Base-by-base conservation (phyloP, 2,113 vertebrate genomes). In the Hippocampus guttulatus region DNA sequence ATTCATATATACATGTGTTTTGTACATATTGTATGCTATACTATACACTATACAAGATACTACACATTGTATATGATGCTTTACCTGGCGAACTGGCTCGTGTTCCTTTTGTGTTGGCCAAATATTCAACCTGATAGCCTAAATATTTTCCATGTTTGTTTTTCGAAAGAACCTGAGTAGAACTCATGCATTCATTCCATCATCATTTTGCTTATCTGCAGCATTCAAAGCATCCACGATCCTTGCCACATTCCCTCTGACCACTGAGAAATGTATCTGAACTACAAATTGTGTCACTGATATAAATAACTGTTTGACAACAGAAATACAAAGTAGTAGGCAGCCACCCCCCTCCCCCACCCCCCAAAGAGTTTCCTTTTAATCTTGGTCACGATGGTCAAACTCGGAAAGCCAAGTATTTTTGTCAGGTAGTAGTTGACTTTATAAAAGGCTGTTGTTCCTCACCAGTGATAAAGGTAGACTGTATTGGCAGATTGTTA, bases 401-500 rank as follows among this genome's bases (percentile, higher is more conserved):
- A 20, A 51, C 16, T 51, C 6, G 15, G 47, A 51, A 16, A 51
- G 47, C 16, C 5, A 51, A 51, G 5, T 51, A 18, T 51, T 16
- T 18, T 20, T 51, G 10, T 51, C 18, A 51, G 47, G 4, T 20
- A 16, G 15, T 51, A 51, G 2, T 45, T 43, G 41, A 43, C 41
- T 43, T 43, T 43, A 43, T 43, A n/a, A 71, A 54, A 9, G 21
- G 51, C 20, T 49, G 61, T 23, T 12, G 38, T 71, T 76, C 27
- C 91, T 87, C 66, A 93, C 94, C 92, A 91, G 85, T 73, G 92
- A 90, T 70, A 95, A 87, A 9, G 93, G 86, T 61, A 87, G 67
- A 38, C 73, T 77, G 3, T 85, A 87, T 5, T 83, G 86, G 21
- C 94, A 95, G 71, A 73, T 64, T 14, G 0, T 10, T 41, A 76